Evolutionary conservation across 2,797 vertebrate genomes (phyloP), one percentile per base, ranked within the genome.

Genomic region (Apogon talboti): DNA sequence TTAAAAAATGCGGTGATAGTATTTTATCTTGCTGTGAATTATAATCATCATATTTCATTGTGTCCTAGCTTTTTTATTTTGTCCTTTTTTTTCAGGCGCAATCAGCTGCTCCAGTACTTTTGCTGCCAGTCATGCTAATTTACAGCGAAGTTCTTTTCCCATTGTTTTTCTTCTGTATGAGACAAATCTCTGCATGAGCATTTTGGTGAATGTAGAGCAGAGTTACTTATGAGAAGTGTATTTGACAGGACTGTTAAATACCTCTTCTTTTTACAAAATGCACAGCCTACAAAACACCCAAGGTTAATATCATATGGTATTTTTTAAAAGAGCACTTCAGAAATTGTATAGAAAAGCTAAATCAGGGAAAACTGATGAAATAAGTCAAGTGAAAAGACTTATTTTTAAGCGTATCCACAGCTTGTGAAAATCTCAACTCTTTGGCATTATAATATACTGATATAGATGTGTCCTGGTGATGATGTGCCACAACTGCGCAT

Each of bases 141-240:
- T 68, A 10, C 24, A 50, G 24, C 41, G 13, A 46, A 43, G 15
- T 62, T 62, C 13, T 13, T 8, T 11, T 12, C 48, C 11, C 14
- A 14, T 74, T 60, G 71, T 71, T 18, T 33, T 69, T 76, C 84
- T 12, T 74, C 51, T 2, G 7, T 93, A 92, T 30, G 85, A 93
- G 48, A 90, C 85, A 46, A 93, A 91, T 71, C 92, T 92, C 2
- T 94, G 91, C 87, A 88, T 89, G 85, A 95, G 94, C 33, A 90
- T 87, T 46, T 92, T 91, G 48, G 19, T 69, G 11, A 69, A 74
- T 52, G 19, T 53, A 76, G 70, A 62, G 4, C 21, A 53, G 15
- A 9, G 19, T 24, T 21, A 43, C 44, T 57, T 28, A 14, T 9
- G 2, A 35, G 3, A 37, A n/a, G 10, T 42, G 35, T 38, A 16